These are phyloP conservation scores for Callipepla squamata DNA, from an alignment of 2,113 vertebrate species.

Conservation along the genomic window DNA sequence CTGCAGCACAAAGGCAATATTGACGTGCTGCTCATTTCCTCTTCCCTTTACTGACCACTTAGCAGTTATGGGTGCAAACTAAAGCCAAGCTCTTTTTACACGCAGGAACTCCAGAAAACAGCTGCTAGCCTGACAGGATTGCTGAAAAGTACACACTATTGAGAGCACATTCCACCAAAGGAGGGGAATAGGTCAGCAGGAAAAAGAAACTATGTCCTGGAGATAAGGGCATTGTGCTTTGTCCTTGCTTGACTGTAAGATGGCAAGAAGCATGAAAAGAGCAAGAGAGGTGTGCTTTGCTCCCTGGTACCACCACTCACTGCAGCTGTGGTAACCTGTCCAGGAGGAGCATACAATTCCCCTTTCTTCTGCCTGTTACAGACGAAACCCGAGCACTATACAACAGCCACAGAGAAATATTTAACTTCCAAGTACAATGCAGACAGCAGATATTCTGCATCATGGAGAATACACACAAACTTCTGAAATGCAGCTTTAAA, in stretches of 20 bases:
- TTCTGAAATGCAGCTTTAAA: background rate
- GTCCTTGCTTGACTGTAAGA: background rate
- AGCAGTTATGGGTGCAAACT: background rate
- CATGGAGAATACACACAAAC: background rate
- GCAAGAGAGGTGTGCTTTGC: background rate
- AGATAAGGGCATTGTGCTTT: background rate
- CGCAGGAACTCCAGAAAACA: background rate
- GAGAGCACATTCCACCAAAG: background rate
- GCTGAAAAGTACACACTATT: background rate
- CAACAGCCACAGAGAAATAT: background rate
- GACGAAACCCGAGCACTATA: background rate
- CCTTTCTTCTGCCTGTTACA: background rate
- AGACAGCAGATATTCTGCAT: background rate
- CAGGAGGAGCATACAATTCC: fast-evolving
- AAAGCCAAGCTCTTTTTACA: background rate
- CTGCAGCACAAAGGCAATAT: background rate
- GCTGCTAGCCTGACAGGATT: background rate
- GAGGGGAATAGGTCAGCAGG: background rate
- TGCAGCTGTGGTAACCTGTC: background rate
- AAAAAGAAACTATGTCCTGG: background rate
- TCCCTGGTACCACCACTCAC: background rate
- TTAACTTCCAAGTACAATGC: background rate
- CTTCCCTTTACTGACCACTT: constrained; percentile 37
- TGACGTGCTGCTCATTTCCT: constrained; percentile 39
- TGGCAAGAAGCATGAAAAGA: background rate